A percentile compares a stretch with the other conserved stretches of the same genome.
These are phyloP conservation scores for Antitype chi DNA, from an alignment of 2,888 invertebrate species.

Conservation along the genomic window DNA sequence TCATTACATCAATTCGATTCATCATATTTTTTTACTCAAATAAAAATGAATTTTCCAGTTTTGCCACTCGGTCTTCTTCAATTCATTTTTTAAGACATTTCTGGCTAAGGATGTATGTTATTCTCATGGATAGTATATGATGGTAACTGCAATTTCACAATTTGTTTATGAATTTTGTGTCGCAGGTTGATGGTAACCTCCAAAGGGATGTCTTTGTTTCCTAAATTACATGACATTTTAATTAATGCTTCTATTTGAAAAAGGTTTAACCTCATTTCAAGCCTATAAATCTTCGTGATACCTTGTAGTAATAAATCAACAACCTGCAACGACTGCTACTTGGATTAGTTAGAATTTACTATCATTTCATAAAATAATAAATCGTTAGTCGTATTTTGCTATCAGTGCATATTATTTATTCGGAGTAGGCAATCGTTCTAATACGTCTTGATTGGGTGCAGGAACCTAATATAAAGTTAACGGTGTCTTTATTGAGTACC, in stretches of 20 bases:
- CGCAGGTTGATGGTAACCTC: neutral
- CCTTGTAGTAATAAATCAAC: constrained; percentile 44
- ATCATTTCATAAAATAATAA: constrained; percentile 48
- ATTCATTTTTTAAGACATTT: neutral
- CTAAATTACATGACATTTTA: constrained; percentile 31
- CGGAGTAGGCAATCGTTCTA: constrained; percentile 32
- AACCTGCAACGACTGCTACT: constrained; percentile 19
- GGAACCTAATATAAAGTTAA: constrained; percentile 18
- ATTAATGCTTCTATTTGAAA: constrained; percentile 35
- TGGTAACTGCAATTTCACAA: constrained; percentile 4
- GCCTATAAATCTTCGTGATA: constrained; percentile 45
- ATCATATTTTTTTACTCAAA: neutral
- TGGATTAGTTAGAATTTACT: constrained; percentile 30
- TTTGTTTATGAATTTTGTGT: constrained; percentile 5
- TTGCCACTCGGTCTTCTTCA: neutral
- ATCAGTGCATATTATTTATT: constrained; percentile 40
- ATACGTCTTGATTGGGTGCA: constrained; percentile 34
- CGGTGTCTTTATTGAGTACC: constrained; percentile 11
- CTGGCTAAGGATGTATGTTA: neutral
- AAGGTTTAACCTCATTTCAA: constrained; percentile 42
- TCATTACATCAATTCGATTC: neutral
- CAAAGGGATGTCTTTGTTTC: constrained; percentile 15
- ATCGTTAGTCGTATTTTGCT: constrained; percentile 39
- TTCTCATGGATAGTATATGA: neutral
- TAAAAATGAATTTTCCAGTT: neutral